A percentile compares a stretch with the other conserved stretches of the same genome.
Evolutionary conservation across 2,113 vertebrate genomes (phyloP).

Genomic region (Heterotilapia buettikoferi): DNA sequence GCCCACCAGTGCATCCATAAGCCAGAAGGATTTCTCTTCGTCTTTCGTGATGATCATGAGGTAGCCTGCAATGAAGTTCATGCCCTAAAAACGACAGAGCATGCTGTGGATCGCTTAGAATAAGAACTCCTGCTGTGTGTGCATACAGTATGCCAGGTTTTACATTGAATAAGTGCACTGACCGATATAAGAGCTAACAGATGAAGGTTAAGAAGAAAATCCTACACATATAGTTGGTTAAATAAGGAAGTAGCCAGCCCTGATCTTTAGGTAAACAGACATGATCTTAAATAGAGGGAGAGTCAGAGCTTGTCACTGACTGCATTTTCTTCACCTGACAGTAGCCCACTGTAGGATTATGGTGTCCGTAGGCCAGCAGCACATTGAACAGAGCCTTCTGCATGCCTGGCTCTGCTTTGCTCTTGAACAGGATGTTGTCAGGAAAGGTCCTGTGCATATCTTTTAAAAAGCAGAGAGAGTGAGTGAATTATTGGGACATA

Average conservation of each 20-base stretch:
- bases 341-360: conserved; percentile 87
- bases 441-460: conserved; percentile 97
- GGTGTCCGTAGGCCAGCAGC: conserved; percentile 87
- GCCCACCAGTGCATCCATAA: conserved; percentile 87
- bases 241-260: background rate
- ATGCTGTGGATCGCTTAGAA: background rate
- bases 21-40: conserved; percentile 93
- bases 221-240: background rate
- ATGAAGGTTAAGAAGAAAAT: background rate
- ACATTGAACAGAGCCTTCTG: conserved; percentile 83
- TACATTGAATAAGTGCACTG: background rate
- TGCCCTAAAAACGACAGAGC: conserved; percentile 77
- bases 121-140: background rate
- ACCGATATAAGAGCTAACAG: background rate
- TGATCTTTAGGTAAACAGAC: conserved; percentile 5
- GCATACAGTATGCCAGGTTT: background rate
- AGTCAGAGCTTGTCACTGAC: background rate
- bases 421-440: conserved; percentile 87
- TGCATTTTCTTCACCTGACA: conserved; percentile 82
- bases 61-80: conserved; percentile 96
- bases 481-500: background rate
- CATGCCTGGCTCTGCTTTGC: conserved; percentile 77
- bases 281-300: background rate
- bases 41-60: conserved; percentile 89
- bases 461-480: conserved; percentile 28